Evolutionary conservation across 2,888 invertebrate species (phyloP), one percentile per base, ranked within the genome.

Genomic region (Cephus spinipes): DNA sequence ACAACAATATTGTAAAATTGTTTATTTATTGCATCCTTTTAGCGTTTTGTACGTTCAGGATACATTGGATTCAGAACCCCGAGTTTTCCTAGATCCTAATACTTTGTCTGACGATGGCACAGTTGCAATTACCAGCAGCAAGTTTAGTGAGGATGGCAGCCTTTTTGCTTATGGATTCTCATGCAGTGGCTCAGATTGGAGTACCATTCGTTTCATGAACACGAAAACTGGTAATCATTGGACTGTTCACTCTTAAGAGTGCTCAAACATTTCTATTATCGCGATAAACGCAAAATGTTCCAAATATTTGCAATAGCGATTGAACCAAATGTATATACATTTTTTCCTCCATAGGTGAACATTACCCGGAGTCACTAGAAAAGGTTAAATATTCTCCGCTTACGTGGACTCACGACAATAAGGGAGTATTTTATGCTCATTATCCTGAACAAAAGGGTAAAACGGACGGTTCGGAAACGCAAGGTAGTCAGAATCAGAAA

Each of bases 141-240:
- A 95, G 36, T 98, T 98, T 92, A 97, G 98, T 1, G 96, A 98
- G 87, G 96, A 99, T 92, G 98, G 98, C 23, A 93, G 94, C 87
- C 95, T 95, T 35, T 96, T 97, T 92, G 98, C 98, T 0, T 99
- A 98, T 92, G 97, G 97, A 0, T 93, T 99, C 1, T 98, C 98
- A 84, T 94, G 95, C 81, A 97, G 97, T 91, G 99, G 99, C 0
- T 98, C 98, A 1, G 99, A 99, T 91, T 99, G 99, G 99, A 95
- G 96, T 83, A 97, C 96, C 75, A 97, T 99, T 87, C 95, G 96
- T 88, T 95, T 97, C 85, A 95, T 95, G 85, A 94, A 96, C 92
- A 95, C 96, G 0, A 94, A 93, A 80, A 95, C 95, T 86, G 95
- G 95, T 95, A 91, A 71, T 55, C 23, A 55, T 55, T 9, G 55